phyloP scores from a whole-genome alignment of 2,113 vertebrate genomes.

The Vicugna pacos region DNA sequence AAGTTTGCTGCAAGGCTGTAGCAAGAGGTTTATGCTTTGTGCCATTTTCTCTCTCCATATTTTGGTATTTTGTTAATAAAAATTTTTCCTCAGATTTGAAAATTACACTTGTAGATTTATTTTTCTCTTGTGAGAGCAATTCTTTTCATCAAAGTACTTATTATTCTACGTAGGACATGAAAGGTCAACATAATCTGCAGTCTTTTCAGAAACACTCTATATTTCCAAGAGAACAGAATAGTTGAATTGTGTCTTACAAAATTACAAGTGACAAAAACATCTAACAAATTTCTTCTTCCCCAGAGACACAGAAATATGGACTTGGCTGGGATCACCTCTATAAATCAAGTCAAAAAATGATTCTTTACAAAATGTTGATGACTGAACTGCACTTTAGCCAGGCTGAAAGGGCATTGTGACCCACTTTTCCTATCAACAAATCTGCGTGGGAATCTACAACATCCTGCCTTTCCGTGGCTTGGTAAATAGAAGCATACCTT shows the following conservation, averaged over 20 bases:
- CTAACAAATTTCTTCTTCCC: slow-evolving; percentile 51
- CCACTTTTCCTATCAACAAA: background rate
- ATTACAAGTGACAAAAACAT: slow-evolving; percentile 64
- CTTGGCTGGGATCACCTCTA: slow-evolving; percentile 29
- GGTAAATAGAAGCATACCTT: background rate
- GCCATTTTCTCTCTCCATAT: slow-evolving; percentile 8
- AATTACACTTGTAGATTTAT: background rate
- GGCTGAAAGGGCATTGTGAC: background rate
- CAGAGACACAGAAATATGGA: slow-evolving; percentile 40
- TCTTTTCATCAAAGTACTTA: slow-evolving; percentile 26
- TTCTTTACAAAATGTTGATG: slow-evolving; percentile 21
- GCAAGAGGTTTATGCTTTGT: slow-evolving; percentile 6
- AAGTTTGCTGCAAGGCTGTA: background rate
- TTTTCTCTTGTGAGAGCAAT: slow-evolving; percentile 48
- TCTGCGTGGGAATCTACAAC: background rate
- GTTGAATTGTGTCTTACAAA: slow-evolving; percentile 43
- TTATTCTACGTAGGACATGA: background rate
- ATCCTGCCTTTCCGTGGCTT: background rate
- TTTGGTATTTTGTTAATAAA: slow-evolving; percentile 22
- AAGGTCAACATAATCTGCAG: slow-evolving; percentile 42
- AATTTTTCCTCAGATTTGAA: slow-evolving; percentile 1
- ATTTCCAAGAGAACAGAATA: slow-evolving; percentile 52
- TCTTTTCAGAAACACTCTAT: background rate
- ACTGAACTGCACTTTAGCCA: background rate
- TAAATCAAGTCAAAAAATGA: slow-evolving; percentile 40